Evolutionary conservation across 2,888 invertebrate species (phyloP).

Genomic region (Drepanosiphum platanoidis): DNA sequence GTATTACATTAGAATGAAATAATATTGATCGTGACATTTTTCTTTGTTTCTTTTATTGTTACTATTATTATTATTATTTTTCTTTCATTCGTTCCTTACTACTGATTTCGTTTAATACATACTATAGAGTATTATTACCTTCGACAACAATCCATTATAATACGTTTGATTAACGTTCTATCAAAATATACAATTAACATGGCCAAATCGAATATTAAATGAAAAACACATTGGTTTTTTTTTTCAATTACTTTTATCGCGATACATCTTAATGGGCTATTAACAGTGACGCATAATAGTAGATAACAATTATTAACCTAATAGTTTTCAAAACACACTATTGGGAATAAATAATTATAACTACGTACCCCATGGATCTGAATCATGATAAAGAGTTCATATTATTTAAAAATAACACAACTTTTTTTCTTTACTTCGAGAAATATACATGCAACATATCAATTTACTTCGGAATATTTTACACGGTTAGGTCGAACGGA

Average conservation of each 20-base stretch:
- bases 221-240: not conserved
- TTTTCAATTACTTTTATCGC: not conserved
- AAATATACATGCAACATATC: too few relatives aligned
- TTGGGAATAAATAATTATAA: too few relatives aligned
- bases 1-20: not conserved
- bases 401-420: too few relatives aligned
- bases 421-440: too few relatives aligned
- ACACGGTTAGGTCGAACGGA: too few relatives aligned
- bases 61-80: too few relatives aligned
- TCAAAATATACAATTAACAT: not conserved
- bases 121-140: not conserved
- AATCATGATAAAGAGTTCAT: too few relatives aligned
- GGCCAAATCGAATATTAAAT: not conserved
- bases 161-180: not conserved
- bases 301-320: not conserved
- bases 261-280: not conserved
- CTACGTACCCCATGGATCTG: too few relatives aligned
- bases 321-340: not conserved
- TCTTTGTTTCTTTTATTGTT: not conserved
- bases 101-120: not conserved
- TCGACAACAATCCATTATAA: not conserved
- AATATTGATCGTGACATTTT: not conserved
- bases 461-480: too few relatives aligned
- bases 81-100: not conserved
- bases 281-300: too few relatives aligned